A percentile compares a stretch with the other conserved stretches of the same genome.
Conservation (phyloP, 2,888 invertebrate genomes). For the Chrysopilus asiliformis region DNA sequence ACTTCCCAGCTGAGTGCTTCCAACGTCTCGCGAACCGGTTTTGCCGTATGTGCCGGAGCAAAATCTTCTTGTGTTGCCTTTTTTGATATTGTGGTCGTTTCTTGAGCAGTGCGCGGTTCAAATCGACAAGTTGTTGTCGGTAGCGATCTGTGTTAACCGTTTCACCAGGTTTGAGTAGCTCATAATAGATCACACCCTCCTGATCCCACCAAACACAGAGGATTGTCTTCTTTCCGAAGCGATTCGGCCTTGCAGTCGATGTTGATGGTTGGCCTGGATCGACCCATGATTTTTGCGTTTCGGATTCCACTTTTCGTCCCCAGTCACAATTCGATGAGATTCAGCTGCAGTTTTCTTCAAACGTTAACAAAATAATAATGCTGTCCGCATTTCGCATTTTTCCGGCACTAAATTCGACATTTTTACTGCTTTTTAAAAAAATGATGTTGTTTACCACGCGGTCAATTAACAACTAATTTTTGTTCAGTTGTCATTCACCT, state of each 20-base stretch:
- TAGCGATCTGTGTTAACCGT: conserved; percentile 2
- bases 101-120: conserved; percentile 1
- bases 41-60: neutral
- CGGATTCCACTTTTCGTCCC: neutral
- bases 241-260: neutral
- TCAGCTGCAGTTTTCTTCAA: too few relatives aligned
- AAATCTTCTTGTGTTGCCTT: conserved; percentile 2
- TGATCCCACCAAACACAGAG: conserved; percentile 4
- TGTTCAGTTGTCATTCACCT: too few relatives aligned
- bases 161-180: conserved; percentile 5
- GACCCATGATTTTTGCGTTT: neutral
- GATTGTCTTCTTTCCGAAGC: neutral
- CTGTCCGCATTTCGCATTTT: too few relatives aligned
- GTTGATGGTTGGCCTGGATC: too few relatives aligned
- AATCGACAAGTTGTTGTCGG: conserved; percentile 6
- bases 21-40: neutral
- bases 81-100: conserved; percentile 1
- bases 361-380: too few relatives aligned
- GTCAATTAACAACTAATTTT: too few relatives aligned
- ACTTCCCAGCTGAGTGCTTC: conserved; percentile 1
- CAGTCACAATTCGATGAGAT: neutral
- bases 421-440: too few relatives aligned
- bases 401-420: too few relatives aligned
- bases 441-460: too few relatives aligned
- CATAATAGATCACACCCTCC: conserved; percentile 5